These are phyloP conservation scores for Porites cylindrica DNA, from an alignment of 92 coral and sea anemone genomes.

Conservation along the genomic window DNA sequence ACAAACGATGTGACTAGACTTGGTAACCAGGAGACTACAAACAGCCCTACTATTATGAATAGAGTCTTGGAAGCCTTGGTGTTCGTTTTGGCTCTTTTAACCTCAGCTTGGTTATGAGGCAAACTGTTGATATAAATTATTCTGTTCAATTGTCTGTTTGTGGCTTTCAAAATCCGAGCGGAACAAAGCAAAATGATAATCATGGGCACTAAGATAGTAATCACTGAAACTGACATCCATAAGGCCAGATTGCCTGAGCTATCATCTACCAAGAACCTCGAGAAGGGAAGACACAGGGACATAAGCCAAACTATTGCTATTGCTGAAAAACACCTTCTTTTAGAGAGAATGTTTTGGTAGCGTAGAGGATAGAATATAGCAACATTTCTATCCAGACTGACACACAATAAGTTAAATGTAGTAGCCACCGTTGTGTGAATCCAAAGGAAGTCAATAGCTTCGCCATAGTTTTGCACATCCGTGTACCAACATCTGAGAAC, in stretches of 20 bases:
- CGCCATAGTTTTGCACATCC: neutral
- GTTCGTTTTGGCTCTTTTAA: neutral
- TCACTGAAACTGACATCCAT: neutral
- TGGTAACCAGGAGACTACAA: neutral
- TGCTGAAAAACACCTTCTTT: neutral
- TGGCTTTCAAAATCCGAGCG: neutral
- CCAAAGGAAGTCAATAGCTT: neutral
- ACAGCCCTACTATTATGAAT: neutral
- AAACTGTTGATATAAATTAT: neutral
- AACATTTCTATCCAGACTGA: neutral
- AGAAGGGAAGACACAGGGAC: neutral
- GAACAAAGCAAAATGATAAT: neutral
- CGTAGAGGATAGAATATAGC: neutral
- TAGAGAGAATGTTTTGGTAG: neutral
- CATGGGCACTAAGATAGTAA: neutral
- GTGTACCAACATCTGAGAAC: neutral
- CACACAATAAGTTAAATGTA: slow-evolving; percentile 7
- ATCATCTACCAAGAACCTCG: neutral
- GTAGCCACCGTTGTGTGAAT: slow-evolving; percentile 13
- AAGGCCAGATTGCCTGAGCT: neutral
- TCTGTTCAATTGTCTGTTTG: neutral
- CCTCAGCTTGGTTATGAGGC: neutral
- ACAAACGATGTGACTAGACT: neutral
- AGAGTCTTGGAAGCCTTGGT: neutral
- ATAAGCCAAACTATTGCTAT: slow-evolving; percentile 2